Evolutionary conservation across 2,797 vertebrate species (phyloP), one percentile per base, ranked within the genome.

Genomic region (Sandelia bainsii): DNA sequence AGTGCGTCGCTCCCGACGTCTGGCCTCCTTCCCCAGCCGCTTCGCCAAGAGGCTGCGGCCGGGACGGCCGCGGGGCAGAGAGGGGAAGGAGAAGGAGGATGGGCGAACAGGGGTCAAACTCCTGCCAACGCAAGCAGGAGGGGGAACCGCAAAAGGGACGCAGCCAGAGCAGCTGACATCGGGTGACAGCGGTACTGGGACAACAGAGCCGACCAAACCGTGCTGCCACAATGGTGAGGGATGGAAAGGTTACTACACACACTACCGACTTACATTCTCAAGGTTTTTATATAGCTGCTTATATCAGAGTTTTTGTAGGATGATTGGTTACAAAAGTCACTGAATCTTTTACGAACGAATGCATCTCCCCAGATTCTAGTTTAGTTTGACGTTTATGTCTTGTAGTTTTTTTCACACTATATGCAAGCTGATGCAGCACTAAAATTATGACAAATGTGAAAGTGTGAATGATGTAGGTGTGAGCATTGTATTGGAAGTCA

Each of bases 1-100:
- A 0, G 97, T 99, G 5, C 94, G 98, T 19, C 96, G 98, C 4
- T 99, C 98, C 19, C 94, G 96, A 12, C 97, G 98, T 60, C 93
- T 99, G 87, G 97, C 97, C 65, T 96, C 97, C 6, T 95, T 94
- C 70, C 95, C 95, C 8, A 94, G 95, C 87, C 97, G 94, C 87
- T 98, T 70, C 70, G 96, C 74, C 86, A 97, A 94, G 81, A 93
- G 90, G 74, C 67, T 81, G 37, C 83, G 93, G 59, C 88, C 87
- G 1, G 84, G 65, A 8, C 51, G 75, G 69, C 44, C 19, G 3
- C 45, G 78, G 75, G 86, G 82, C 1, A 59, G 51, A 13, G 81
- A 85, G 16, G 51, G 44, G 42, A 73, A 13, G 11, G 78, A 81
- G 42, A 59, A 14, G 58, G 84, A 83, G 39, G 90, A 90, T 37